phyloP scores from a whole-genome alignment of 2,113 vertebrate species.

The Condylura cristata region DNA sequence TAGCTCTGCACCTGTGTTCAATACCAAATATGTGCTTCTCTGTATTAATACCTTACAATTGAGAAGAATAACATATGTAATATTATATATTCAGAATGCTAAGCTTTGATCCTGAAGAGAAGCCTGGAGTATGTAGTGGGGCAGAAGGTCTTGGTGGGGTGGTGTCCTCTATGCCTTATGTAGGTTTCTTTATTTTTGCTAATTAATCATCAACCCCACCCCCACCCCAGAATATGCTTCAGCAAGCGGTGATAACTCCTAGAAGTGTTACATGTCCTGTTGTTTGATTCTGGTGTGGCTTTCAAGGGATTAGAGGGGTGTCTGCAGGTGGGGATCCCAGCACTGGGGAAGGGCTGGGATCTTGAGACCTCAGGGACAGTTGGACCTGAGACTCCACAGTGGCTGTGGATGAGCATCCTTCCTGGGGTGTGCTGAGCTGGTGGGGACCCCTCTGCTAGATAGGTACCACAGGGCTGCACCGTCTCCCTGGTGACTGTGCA shows the following conservation, averaged over 20 bases:
- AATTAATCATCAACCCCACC: not conserved
- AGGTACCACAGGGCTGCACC: not conserved
- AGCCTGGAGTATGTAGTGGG: rapidly evolving
- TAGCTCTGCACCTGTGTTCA: not conserved
- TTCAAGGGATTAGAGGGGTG: not conserved
- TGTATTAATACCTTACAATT: not conserved
- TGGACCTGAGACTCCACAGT: not conserved
- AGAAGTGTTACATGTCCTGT: not conserved
- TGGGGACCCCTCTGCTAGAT: not conserved
- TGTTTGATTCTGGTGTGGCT: not conserved
- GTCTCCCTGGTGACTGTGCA: not conserved
- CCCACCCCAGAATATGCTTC: not conserved
- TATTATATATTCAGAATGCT: not conserved
- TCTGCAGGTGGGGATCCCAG: too few relatives aligned
- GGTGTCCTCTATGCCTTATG: not conserved
- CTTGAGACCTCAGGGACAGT: not conserved
- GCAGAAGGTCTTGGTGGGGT: rapidly evolving
- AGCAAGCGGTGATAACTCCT: not conserved
- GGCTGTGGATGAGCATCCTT: not conserved
- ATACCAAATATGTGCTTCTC: not conserved
- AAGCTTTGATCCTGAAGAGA: not conserved
- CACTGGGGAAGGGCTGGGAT: not conserved
- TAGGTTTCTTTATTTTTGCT: not conserved
- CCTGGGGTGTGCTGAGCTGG: not conserved
- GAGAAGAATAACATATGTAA: not conserved